A percentile compares a stretch with the other conserved stretches of the same genome.
phyloP scores from a whole-genome alignment of 2,888 invertebrate species.

The Caenorhabditis becei region DNA sequence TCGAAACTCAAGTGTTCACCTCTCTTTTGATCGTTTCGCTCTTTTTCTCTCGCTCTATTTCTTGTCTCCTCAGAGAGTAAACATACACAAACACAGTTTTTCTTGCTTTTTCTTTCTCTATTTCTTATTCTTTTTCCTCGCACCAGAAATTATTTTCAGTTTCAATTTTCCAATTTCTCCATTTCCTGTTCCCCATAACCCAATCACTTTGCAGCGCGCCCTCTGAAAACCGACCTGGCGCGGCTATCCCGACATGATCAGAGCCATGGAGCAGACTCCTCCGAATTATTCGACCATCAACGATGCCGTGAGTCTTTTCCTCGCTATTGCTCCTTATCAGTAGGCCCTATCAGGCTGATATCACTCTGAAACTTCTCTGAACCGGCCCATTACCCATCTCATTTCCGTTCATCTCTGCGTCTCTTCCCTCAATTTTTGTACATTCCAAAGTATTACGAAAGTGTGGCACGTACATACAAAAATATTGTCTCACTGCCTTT shows the following conservation, averaged over 20 bases:
- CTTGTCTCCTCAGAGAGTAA: constrained; percentile 49
- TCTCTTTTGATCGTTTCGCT: constrained; percentile 18
- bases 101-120: constrained; percentile 40
- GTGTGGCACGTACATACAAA: constrained; percentile 29
- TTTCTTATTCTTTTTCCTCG: constrained; percentile 2
- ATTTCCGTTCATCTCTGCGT: constrained; percentile 28
- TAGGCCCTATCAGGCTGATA: not conserved
- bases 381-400: not conserved
- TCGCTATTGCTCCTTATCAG: constrained; percentile 1
- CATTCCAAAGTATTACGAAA: constrained; percentile 48
- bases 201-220: constrained; percentile 33
- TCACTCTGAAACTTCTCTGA: constrained; percentile 18
- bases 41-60: constrained; percentile 39
- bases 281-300: constrained; percentile 31
- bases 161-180: too few species aligned
- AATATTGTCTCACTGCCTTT: constrained; percentile 38
- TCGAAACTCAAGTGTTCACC: constrained; percentile 16
- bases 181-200: too few species aligned
- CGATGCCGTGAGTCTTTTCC: constrained; percentile 42
- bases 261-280: constrained; percentile 38
- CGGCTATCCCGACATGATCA: constrained; percentile 19
- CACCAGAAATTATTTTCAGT: not conserved
- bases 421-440: constrained; percentile 8
- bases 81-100: constrained; percentile 57
- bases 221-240: not conserved